Conservation (phyloP, 2,888 invertebrate species). For the Horisme vitalbata region DNA sequence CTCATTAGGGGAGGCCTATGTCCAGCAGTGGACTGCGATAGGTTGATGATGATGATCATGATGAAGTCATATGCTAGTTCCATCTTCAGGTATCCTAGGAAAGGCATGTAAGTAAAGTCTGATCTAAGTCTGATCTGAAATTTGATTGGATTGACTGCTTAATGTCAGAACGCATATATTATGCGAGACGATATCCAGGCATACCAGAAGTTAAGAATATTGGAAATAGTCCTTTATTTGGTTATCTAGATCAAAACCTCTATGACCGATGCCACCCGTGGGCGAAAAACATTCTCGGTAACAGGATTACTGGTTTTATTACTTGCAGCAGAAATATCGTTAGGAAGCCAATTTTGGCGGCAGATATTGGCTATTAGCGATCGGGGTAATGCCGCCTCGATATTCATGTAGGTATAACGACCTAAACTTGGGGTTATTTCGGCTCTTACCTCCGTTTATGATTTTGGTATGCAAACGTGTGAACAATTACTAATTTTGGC, state of each 20-base stretch:
- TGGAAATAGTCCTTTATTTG: not conserved
- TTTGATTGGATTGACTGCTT: too few species aligned
- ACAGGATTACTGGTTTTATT: constrained; percentile 78
- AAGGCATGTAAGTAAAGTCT: too few species aligned
- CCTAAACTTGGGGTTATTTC: constrained; percentile 63
- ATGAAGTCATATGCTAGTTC: too few species aligned
- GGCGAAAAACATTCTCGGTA: constrained; percentile 62
- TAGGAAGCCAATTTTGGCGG: constrained; percentile 78
- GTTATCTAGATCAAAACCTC: constrained; percentile 1
- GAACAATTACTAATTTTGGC: constrained; percentile 6
- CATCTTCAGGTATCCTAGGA: too few species aligned
- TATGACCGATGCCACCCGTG: constrained; percentile 51
- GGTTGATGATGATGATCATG: too few species aligned
- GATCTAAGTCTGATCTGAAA: too few species aligned
- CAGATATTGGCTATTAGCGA: constrained; percentile 81
- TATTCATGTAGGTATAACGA: constrained; percentile 65
- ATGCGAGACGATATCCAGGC: too few species aligned
- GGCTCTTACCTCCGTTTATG: constrained; percentile 41
- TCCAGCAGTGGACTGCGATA: too few species aligned
- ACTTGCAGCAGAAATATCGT: constrained; percentile 78
- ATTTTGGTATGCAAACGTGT: constrained; percentile 17
- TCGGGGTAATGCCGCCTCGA: constrained; percentile 69
- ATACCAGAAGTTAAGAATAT: too few species aligned
- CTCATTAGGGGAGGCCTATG: too few species aligned
- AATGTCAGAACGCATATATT: too few species aligned